phyloP scores from a whole-genome alignment of 2,797 vertebrate genomes.

The Sparidentex hasta region DNA sequence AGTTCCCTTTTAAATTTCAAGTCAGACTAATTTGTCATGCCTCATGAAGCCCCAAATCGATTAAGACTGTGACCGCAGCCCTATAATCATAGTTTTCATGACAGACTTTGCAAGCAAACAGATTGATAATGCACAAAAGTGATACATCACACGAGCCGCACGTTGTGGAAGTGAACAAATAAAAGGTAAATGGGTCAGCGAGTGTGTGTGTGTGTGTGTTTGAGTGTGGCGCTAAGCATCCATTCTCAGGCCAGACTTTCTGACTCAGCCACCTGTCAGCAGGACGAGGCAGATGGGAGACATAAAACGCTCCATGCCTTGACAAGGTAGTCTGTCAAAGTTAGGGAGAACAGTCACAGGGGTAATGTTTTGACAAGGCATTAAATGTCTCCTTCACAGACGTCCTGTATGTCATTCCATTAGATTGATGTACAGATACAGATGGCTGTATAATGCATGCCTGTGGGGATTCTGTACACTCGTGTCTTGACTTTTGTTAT shows the following conservation, averaged over 20 bases:
- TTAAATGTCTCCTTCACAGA: slow-evolving; percentile 86
- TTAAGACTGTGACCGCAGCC: slow-evolving; percentile 13
- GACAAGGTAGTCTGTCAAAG: slow-evolving; percentile 86
- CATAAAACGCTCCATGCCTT: slow-evolving; percentile 80
- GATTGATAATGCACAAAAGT: slow-evolving; percentile 42
- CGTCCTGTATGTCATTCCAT: slow-evolving; percentile 80
- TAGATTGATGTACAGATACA: slow-evolving; percentile 81
- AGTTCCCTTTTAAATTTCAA: slow-evolving; percentile 12
- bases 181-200: slow-evolving; percentile 74
- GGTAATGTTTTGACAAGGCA: slow-evolving; percentile 87
- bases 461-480: slow-evolving; percentile 57
- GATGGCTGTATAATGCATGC: slow-evolving; percentile 79
- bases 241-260: slow-evolving; percentile 67
- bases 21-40: slow-evolving; percentile 40
- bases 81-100: slow-evolving; percentile 26
- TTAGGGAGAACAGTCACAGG: slow-evolving; percentile 84
- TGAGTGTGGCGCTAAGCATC: slow-evolving; percentile 62
- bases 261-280: slow-evolving; percentile 82
- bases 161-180: slow-evolving; percentile 65
- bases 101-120: slow-evolving; percentile 24
- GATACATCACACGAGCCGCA: slow-evolving; percentile 35
- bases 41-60: slow-evolving; percentile 18
- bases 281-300: slow-evolving; percentile 81
- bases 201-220: slow-evolving; percentile 64
- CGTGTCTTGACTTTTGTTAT: slow-evolving; percentile 58